Conservation (phyloP, 2,113 vertebrate species). For the Stegostoma tigrinum region DNA sequence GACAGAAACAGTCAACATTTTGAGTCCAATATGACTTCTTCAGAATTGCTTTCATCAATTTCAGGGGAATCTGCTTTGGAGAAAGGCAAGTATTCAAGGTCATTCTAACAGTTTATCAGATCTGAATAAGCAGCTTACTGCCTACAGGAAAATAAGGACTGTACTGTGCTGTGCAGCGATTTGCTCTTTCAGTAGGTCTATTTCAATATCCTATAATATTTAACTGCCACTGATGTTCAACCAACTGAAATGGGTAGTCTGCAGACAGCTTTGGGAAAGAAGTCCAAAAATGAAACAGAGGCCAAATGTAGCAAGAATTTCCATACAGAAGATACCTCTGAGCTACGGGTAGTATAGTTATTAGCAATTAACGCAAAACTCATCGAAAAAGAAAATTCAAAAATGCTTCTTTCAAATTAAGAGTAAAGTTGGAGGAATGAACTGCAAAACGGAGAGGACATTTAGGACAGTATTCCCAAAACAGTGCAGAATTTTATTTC, state of each 20-base stretch:
- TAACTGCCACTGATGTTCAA: neutral
- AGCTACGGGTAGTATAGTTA: neutral
- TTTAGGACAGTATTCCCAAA: neutral
- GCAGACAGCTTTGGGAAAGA: too few species aligned
- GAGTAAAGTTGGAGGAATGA: neutral
- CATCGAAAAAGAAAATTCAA: neutral
- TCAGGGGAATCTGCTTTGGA: neutral
- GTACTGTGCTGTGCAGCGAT: neutral
- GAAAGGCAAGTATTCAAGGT: neutral
- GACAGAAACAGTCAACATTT: too few species aligned
- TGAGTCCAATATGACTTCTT: too few species aligned
- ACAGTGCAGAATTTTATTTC: neutral
- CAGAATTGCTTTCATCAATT: too few species aligned
- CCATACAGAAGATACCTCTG: too few species aligned
- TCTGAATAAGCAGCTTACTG: neutral
- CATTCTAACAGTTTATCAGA: neutral
- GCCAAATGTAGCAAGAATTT: neutral
- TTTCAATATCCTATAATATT: neutral
- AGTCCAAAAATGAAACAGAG: neutral
- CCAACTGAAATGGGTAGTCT: neutral
- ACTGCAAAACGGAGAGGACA: neutral
- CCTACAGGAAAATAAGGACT: neutral
- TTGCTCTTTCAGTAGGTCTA: neutral
- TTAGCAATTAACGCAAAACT: neutral
- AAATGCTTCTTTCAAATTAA: neutral